phyloP scores from a whole-genome alignment of 2,888 invertebrate species.

The Ametastegia equiseti region DNA sequence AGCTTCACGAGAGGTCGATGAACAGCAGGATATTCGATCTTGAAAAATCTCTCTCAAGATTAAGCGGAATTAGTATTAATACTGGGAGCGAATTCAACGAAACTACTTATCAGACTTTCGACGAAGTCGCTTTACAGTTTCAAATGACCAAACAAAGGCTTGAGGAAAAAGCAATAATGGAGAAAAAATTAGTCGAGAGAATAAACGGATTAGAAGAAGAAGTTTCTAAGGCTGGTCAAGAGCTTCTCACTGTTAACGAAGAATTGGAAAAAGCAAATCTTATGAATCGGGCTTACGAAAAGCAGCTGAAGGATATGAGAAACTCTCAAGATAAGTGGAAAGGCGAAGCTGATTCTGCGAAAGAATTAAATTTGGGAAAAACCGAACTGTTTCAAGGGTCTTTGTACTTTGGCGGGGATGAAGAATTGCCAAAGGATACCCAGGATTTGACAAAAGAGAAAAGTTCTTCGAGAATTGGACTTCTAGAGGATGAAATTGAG shows the following conservation, averaged over 20 bases:
- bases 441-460: conserved; percentile 41
- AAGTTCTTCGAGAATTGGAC: not conserved
- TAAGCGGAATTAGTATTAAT: conserved; percentile 67
- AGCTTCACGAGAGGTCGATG: conserved; percentile 64
- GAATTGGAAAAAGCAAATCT: conserved; percentile 67
- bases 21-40: conserved; percentile 63
- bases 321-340: conserved; percentile 69
- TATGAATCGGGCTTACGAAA: conserved; percentile 69
- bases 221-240: conserved; percentile 37
- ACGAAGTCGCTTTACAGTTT: conserved; percentile 67
- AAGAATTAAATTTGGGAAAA: conserved; percentile 47
- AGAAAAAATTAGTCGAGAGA: conserved; percentile 76
- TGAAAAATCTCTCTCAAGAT: conserved; percentile 67
- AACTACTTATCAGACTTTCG: conserved; percentile 70
- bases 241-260: conserved; percentile 57
- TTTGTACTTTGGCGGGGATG: conserved; percentile 54
- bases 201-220: conserved; percentile 79
- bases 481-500: conserved; percentile 46
- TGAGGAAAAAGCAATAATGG: conserved; percentile 73
- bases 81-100: conserved; percentile 66
- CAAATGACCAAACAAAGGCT: conserved; percentile 66
- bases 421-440: conserved; percentile 54
- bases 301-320: conserved; percentile 72
- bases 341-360: conserved; percentile 57
- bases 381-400: conserved; percentile 55